phyloP scores from a whole-genome alignment of 2,797 vertebrate species.

The Lagorchestes hirsutus region DNA sequence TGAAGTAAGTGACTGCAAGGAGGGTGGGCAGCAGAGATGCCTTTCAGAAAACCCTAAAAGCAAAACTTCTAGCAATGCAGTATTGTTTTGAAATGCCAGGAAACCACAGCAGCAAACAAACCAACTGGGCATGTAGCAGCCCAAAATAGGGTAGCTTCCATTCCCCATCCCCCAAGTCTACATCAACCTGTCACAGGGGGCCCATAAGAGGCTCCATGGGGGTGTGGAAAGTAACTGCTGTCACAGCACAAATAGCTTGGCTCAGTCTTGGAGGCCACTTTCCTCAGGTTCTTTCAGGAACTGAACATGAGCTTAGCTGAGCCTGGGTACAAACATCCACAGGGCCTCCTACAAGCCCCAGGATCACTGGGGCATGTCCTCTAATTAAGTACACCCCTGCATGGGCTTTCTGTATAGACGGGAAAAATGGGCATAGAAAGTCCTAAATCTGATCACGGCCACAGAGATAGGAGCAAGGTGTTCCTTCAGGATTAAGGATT shows the following conservation, averaged over 20 bases:
- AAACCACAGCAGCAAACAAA: constrained; percentile 77
- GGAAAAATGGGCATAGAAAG: neutral
- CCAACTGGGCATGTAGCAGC: constrained; percentile 72
- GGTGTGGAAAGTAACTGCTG: neutral
- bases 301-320: neutral
- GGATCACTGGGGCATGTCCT: neutral
- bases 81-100: constrained; percentile 73
- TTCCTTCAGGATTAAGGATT: neutral
- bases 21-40: constrained; percentile 71
- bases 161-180: constrained; percentile 21
- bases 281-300: neutral
- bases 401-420: neutral
- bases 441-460: neutral
- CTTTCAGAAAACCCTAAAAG: constrained; percentile 65
- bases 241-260: neutral
- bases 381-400: neutral
- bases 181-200: neutral
- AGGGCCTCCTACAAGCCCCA: neutral
- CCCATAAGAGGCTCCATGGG: neutral
- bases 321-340: neutral
- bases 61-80: constrained; percentile 64
- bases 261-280: neutral
- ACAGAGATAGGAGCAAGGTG: neutral
- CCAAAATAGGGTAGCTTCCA: constrained; percentile 57
- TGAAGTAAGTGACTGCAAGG: constrained; percentile 45